Base-by-base conservation (phyloP, 2,888 invertebrate species). In the Azorinus chamasolen region DNA sequence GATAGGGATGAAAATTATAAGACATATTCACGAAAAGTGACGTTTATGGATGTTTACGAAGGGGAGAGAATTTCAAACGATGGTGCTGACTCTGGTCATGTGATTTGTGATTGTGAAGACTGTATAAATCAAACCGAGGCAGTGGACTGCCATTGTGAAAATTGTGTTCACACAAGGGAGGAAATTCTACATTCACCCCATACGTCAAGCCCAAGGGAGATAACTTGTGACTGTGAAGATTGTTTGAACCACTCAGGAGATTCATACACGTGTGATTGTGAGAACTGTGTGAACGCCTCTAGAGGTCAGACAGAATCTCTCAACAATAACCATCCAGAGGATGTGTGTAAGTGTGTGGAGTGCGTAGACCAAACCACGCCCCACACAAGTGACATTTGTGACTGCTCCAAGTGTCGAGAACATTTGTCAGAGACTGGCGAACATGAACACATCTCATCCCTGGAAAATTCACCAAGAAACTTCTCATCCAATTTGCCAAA, bases 191-290 rank as follows among this genome's bases (percentile, higher is more conserved):
- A 22, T 1, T 59, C 58, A n/a, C 45, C 54, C 22, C 25, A 50
- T 43, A 37, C 66, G 27, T 32, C 63, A 16, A 10, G 37, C n/a
- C 50, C 63, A 63, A 37, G 71, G 68, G 74, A 74, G 59, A 43
- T 64, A 66, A 77, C 62, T 32, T 81, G 81, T 71, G 62, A 71
- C 20, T 77, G 81, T 65, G 81, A 81, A 8, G 77, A 74, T 10
- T 81, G 81, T 63, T 27, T 74, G 10, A 63, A 58, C 20, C 48
- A 66, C n/a, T 62, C 68, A 43, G 59, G 58, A 45, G 72, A 81
- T 8, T 50, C 68, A n/a, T 77, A 66, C 43, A 46, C 51, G 12
- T 77, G 81, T 55, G 55, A 77, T 14, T 80, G 77, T 77, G 74
- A 74, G 14, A 58, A 74, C 32, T 81, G 81, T 66, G 16, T 41